Percentiles rank a stretch among this genome's conserved stretches.
Evolutionary conservation across 2,113 vertebrate species (phyloP).

Genomic region (Syngnathoides biaculeatus): DNA sequence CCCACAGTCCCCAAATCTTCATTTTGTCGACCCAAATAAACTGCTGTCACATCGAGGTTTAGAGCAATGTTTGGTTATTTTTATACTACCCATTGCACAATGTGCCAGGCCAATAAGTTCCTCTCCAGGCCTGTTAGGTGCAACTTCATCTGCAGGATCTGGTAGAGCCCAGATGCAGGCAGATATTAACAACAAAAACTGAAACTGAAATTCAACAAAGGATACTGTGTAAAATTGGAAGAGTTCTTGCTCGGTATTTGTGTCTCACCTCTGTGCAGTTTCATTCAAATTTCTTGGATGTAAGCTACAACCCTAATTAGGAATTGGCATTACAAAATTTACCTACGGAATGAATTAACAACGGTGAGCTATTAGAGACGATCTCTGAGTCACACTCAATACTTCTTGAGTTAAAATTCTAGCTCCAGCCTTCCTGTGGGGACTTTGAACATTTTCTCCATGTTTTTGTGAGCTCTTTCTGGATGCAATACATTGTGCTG

Average conservation of each 20-base stretch:
- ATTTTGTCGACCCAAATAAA: slow-evolving; percentile 51
- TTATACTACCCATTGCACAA: neutral
- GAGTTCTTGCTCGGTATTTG: neutral
- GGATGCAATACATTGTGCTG: no score
- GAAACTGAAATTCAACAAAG: neutral
- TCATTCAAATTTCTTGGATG: neutral
- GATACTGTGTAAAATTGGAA: neutral
- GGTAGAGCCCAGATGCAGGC: neutral
- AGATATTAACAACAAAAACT: neutral
- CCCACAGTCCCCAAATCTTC: slow-evolving; percentile 59
- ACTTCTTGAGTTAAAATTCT: no score
- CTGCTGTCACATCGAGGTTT: slow-evolving; percentile 25
- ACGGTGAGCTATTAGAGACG: no score
- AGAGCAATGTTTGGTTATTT: slow-evolving; percentile 17
- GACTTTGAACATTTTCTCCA: no score
- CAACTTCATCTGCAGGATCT: neutral
- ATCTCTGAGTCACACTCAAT: no score
- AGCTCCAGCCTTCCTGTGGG: no score
- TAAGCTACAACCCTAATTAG: no score
- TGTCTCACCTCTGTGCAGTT: neutral
- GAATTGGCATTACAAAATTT: no score
- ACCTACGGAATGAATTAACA: no score
- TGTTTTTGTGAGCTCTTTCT: no score
- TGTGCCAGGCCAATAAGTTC: neutral
- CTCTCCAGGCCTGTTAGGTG: neutral